phyloP scores from a whole-genome alignment of 2,797 vertebrate genomes.

The Chiropotes sagulatus region DNA sequence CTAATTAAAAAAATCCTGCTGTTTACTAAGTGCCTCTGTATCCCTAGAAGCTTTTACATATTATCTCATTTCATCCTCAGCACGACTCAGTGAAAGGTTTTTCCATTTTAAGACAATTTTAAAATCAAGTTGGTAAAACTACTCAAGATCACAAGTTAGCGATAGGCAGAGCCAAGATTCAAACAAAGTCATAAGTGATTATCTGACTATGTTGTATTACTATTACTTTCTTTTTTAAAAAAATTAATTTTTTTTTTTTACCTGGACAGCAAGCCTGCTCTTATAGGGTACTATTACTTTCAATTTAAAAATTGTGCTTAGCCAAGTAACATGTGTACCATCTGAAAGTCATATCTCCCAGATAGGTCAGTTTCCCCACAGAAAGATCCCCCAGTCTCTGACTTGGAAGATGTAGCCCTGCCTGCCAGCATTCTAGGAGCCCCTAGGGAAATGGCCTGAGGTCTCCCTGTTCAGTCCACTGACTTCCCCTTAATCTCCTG shows the following conservation, averaged over 20 bases:
- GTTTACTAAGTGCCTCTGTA: constrained; percentile 66
- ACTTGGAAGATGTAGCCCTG: not conserved
- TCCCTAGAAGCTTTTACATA: constrained; percentile 3
- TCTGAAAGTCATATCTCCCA: not conserved
- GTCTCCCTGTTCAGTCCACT: not conserved
- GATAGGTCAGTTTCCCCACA: not conserved
- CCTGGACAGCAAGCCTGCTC: too few species aligned
- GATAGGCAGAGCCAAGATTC: not conserved
- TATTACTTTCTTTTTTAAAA: too few species aligned
- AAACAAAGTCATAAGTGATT: not conserved
- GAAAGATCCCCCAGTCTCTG: not conserved
- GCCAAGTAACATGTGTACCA: not conserved
- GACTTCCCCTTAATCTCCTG: not conserved
- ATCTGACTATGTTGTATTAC: not conserved
- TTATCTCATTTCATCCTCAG: not conserved
- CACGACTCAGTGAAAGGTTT: not conserved
- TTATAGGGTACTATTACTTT: not conserved
- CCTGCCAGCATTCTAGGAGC: not conserved
- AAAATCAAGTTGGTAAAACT: constrained; percentile 17
- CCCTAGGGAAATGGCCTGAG: not conserved
- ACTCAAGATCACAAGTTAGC: not conserved
- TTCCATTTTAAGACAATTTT: not conserved
- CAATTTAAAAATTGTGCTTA: not conserved
- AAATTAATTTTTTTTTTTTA: too few species aligned
- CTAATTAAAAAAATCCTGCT: constrained; percentile 43